Percentiles rank a stretch among this genome's conserved stretches.
These are phyloP conservation scores for Tineola bisselliella DNA, from an alignment of 2,888 invertebrate genomes.

Conservation along the genomic window DNA sequence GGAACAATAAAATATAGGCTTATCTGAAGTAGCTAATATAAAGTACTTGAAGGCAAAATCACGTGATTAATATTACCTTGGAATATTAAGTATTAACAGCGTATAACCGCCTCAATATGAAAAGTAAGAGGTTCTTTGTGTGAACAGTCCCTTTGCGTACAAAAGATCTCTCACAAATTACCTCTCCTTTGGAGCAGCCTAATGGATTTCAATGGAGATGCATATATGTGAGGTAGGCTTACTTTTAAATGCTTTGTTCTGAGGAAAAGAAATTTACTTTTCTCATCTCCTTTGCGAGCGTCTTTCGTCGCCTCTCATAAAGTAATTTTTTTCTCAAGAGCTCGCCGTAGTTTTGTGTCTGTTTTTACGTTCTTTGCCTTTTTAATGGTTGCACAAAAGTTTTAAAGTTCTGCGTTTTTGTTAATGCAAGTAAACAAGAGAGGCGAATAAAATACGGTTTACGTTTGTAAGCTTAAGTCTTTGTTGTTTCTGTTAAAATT, in stretches of 20 bases:
- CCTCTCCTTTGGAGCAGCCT: slow-evolving; percentile 44
- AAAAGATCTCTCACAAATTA: slow-evolving; percentile 57
- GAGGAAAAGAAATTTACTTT: slow-evolving; percentile 51
- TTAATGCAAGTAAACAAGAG: not conserved
- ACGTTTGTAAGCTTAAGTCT: not conserved
- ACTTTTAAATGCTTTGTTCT: slow-evolving; percentile 57
- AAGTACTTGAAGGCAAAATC: not conserved
- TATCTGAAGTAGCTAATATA: not conserved
- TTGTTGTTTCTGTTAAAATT: not conserved
- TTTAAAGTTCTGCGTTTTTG: not conserved
- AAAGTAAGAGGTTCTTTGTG: slow-evolving; percentile 20
- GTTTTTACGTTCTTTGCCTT: not conserved
- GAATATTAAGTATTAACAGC: not conserved
- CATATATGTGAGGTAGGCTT: slow-evolving; percentile 50
- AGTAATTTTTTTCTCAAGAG: not conserved
- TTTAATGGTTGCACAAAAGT: not conserved
- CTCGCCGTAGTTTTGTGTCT: not conserved
- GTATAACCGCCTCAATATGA: not conserved
- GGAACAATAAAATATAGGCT: not conserved
- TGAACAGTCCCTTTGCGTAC: slow-evolving; percentile 42
- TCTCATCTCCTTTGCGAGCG: slow-evolving; percentile 39
- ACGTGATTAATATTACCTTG: not conserved
- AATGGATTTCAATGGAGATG: slow-evolving; percentile 61
- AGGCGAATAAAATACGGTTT: not conserved
- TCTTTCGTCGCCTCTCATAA: slow-evolving; percentile 44